Evolutionary conservation across 2,113 vertebrate genomes (phyloP).

Genomic region (Saimiri boliviensis): DNA sequence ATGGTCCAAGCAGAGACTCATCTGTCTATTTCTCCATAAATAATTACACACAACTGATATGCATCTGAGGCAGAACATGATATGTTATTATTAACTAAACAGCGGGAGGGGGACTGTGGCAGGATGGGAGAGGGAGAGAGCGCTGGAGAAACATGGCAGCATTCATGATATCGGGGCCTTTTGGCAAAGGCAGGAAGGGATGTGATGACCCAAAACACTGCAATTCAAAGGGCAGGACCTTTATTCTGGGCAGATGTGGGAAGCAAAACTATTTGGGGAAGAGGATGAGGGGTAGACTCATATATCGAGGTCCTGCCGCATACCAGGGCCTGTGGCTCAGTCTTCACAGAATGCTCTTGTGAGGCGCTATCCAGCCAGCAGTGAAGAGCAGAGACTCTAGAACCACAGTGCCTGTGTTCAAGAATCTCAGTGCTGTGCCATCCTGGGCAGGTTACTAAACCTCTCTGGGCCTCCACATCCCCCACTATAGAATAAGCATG

Average conservation of each 20-base stretch:
- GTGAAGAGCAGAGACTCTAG: neutral
- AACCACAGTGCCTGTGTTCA: accelerated
- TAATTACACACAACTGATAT: constrained; percentile 42
- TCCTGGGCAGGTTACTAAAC: neutral
- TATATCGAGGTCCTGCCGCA: accelerated
- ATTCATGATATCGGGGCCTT: neutral
- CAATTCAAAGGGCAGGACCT: neutral
- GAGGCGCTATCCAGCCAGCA: accelerated
- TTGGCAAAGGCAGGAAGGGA: neutral
- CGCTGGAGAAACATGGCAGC: neutral
- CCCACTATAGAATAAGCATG: neutral
- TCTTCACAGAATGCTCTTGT: neutral
- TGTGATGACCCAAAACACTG: neutral
- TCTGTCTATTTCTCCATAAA: constrained; percentile 34
- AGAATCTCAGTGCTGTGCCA: neutral
- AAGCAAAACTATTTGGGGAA: neutral
- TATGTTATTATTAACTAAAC: constrained; percentile 70
- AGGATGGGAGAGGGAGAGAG: neutral
- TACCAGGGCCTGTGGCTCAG: neutral
- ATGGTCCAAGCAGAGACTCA: neutral
- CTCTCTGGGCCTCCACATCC: neutral
- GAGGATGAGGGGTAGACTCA: neutral
- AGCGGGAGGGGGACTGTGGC: constrained; percentile 22
- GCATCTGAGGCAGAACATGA: constrained; percentile 25
- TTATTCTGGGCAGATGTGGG: neutral